A percentile compares a stretch with the other conserved stretches of the same genome.
phyloP scores from a whole-genome alignment of 2,797 vertebrate species.

The Sylvia borin region DNA sequence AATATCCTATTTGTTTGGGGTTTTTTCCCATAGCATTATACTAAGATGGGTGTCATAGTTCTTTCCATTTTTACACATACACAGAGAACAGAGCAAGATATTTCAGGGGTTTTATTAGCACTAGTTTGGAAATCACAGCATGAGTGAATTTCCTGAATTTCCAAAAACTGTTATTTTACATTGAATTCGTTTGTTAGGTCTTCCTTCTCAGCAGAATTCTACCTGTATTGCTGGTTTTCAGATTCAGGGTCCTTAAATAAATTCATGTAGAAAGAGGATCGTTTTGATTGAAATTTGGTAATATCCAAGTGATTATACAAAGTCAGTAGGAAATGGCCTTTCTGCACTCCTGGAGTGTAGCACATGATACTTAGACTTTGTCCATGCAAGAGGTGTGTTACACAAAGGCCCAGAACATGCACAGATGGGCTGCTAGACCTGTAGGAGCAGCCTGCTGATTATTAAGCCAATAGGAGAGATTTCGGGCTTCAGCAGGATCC shows the following conservation, averaged over 20 bases:
- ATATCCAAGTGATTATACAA: neutral
- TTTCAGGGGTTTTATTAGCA: conserved; percentile 48
- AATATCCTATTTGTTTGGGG: neutral
- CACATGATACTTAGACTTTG: accelerated
- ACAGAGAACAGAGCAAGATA: neutral
- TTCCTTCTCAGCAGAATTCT: neutral
- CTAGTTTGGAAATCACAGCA: neutral
- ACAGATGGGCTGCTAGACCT: neutral
- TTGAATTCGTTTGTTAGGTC: neutral
- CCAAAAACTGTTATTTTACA: neutral
- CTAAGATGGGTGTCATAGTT: neutral
- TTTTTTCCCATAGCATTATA: neutral
- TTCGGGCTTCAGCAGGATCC: neutral
- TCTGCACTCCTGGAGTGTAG: neutral
- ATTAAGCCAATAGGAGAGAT: neutral
- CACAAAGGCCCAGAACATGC: neutral
- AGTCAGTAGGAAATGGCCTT: neutral
- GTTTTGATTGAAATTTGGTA: neutral
- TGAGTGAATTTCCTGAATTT: neutral
- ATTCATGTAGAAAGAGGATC: neutral
- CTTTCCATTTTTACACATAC: neutral
- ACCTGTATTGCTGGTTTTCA: neutral
- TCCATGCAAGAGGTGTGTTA: neutral
- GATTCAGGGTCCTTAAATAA: neutral
- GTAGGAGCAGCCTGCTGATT: neutral